Conservation (phyloP, 2,888 invertebrate genomes). For the Sepioteuthis lessoniana region DNA sequence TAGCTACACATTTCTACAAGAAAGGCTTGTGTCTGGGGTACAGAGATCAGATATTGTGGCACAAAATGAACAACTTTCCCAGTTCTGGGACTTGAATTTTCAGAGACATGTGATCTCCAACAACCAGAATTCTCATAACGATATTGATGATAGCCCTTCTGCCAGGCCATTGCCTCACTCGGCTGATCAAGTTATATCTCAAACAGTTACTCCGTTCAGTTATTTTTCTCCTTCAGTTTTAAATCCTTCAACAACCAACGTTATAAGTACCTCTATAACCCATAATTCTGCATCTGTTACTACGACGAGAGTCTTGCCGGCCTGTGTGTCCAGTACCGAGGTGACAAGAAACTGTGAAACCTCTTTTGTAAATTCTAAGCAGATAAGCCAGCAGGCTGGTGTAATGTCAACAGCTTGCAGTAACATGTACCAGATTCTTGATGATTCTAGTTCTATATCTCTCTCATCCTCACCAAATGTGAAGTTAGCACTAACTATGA, state of each 20-base stretch:
- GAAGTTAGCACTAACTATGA: neutral
- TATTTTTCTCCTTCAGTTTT: neutral
- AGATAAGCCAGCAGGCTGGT: neutral
- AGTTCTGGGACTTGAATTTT: slow-evolving; percentile 17
- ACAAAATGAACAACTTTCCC: neutral
- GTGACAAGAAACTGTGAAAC: neutral
- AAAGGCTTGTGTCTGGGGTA: neutral
- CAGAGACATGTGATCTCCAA: neutral
- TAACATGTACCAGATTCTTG: neutral
- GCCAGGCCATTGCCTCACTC: neutral
- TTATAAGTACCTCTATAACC: neutral
- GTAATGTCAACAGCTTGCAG: neutral
- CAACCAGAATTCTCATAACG: neutral
- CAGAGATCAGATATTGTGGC: neutral
- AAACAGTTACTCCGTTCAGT: neutral
- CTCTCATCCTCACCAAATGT: neutral
- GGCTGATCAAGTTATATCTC: neutral
- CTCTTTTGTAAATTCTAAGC: neutral
- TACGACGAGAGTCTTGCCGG: neutral
- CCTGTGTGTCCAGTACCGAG: neutral
- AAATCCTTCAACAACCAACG: neutral
- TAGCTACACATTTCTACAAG: neutral
- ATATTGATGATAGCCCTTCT: too few species aligned
- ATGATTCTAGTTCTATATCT: neutral
- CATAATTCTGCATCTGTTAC: neutral